These are phyloP conservation scores for Drosophila kanekoi DNA, from an alignment of 2,888 invertebrate species.

Conservation along the genomic window DNA sequence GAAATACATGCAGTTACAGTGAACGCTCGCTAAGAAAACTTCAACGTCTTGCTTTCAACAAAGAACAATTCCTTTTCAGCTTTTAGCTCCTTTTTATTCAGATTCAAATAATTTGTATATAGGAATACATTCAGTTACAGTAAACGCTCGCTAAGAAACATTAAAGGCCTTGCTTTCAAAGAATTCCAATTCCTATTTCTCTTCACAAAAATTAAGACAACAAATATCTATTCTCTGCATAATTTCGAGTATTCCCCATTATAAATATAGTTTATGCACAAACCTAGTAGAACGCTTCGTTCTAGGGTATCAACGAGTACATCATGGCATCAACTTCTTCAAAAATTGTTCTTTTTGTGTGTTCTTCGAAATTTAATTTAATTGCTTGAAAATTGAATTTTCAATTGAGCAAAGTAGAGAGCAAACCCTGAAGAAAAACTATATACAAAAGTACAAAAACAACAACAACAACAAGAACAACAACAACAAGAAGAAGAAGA, in stretches of 20 bases:
- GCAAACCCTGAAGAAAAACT: constrained; percentile 11
- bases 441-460: not conserved
- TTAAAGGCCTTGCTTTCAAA: too few relatives aligned
- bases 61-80: too few relatives aligned
- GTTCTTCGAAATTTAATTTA: constrained; percentile 70
- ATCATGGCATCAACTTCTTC: not conserved
- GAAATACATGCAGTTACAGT: too few relatives aligned
- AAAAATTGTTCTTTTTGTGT: constrained; percentile 32
- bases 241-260: not conserved
- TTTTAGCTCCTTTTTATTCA: too few relatives aligned
- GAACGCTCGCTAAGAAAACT: too few relatives aligned
- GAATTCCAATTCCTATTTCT: too few relatives aligned
- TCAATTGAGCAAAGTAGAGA: constrained; percentile 59
- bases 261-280: not conserved
- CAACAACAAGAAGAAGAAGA: not conserved
- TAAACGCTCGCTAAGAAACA: too few relatives aligned
- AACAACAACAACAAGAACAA: constrained; percentile 24
- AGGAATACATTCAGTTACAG: too few relatives aligned
- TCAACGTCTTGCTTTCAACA: too few relatives aligned
- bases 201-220: too few relatives aligned
- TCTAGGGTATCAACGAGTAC: constrained; percentile 6
- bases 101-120: too few relatives aligned
- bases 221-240: too few relatives aligned
- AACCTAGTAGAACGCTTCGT: not conserved
- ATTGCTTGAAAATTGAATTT: constrained; percentile 73